phyloP scores from a whole-genome alignment of 1,140 invertebrate species.

The Frieseomelitta varia region DNA sequence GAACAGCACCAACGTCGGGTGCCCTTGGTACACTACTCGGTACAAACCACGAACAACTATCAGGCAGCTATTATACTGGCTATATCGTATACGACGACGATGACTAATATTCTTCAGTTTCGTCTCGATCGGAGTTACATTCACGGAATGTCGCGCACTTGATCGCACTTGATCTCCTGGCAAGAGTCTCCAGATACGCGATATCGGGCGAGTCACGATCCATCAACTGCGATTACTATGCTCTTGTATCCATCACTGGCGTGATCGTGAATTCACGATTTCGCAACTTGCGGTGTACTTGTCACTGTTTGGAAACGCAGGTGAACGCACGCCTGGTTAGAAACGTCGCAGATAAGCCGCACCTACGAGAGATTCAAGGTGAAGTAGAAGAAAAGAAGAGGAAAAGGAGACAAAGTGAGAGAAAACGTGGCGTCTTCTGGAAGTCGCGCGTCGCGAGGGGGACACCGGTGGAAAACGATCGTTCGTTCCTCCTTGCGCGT shows the following conservation, averaged over 20 bases:
- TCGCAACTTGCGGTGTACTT: background rate
- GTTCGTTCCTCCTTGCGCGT: slow-evolving; percentile 13
- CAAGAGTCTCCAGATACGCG: background rate
- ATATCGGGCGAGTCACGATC: background rate
- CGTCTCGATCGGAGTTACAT: background rate
- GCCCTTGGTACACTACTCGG: background rate
- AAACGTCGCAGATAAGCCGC: slow-evolving; percentile 12
- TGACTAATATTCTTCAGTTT: background rate
- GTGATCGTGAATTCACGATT: too few species aligned
- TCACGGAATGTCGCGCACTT: slow-evolving; percentile 7
- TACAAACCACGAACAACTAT: background rate
- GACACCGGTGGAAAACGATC: slow-evolving; percentile 6
- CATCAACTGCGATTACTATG: background rate
- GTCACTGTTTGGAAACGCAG: slow-evolving; percentile 1
- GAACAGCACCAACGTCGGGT: background rate
- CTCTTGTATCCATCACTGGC: background rate
- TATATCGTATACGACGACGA: slow-evolving; percentile 16
- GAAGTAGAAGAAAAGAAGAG: background rate
- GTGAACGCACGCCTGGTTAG: background rate
- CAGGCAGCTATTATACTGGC: too few species aligned
- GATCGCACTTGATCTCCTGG: slow-evolving; percentile 21
- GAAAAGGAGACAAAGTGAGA: background rate
- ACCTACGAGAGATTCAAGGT: slow-evolving; percentile 42
- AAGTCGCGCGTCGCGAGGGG: slow-evolving; percentile 29
- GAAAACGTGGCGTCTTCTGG: background rate